Conservation (phyloP, 2,888 invertebrate species). For the Ligdia adustata region DNA sequence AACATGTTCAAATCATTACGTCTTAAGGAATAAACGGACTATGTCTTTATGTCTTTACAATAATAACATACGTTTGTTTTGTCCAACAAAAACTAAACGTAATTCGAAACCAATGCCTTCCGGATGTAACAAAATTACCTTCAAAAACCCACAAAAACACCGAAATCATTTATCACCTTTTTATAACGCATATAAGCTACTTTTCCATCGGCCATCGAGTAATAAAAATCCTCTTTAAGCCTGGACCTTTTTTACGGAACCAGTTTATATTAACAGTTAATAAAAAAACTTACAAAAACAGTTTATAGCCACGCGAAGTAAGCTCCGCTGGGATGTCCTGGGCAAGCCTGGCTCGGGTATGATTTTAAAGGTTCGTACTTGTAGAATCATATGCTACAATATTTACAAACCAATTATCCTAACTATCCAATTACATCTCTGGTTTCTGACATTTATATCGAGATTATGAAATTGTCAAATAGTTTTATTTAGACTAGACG, state of each 20-base stretch:
- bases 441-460: too few relatives aligned
- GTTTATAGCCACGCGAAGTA: slow-evolving; percentile 39
- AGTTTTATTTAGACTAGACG: too few relatives aligned
- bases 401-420: too few relatives aligned
- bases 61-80: slow-evolving; percentile 1
- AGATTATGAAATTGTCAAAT: too few relatives aligned
- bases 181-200: slow-evolving; percentile 33
- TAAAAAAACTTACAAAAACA: slow-evolving; percentile 31
- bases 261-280: slow-evolving; percentile 39
- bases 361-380: not conserved
- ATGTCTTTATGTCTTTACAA: too few relatives aligned
- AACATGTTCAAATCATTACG: too few relatives aligned
- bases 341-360: too few relatives aligned
- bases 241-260: slow-evolving; percentile 36
- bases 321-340: slow-evolving; percentile 5
- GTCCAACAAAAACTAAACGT: slow-evolving; percentile 8
- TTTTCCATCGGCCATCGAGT: slow-evolving; percentile 37
- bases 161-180: slow-evolving; percentile 34
- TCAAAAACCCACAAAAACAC: slow-evolving; percentile 24
- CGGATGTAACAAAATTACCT: slow-evolving; percentile 21
- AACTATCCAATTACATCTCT: too few relatives aligned
- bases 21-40: too few relatives aligned
- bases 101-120: slow-evolving; percentile 15
- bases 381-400: too few relatives aligned
- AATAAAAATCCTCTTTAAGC: slow-evolving; percentile 38